phyloP scores from a whole-genome alignment of 2,888 invertebrate species.

The Vesta saturnalis region DNA sequence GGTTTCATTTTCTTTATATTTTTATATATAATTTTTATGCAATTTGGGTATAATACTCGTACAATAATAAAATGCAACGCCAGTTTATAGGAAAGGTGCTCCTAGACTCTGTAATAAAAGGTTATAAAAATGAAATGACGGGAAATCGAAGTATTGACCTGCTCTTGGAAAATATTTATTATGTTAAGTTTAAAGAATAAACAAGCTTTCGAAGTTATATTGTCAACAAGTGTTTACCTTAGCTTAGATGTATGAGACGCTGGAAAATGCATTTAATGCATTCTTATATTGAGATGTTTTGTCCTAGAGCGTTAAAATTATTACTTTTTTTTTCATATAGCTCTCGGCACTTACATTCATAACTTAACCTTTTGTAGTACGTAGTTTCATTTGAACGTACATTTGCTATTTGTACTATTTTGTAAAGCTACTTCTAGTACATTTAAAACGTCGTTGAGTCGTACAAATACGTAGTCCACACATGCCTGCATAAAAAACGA shows the following conservation, averaged over 20 bases:
- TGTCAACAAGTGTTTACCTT: neutral
- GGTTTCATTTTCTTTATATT: constrained; percentile 5
- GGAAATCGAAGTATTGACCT: neutral
- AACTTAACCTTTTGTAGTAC: no score
- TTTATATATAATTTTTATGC: neutral
- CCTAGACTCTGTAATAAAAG: neutral
- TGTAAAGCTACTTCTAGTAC: no score
- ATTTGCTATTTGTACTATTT: no score
- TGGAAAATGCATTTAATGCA: neutral
- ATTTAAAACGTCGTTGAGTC: no score
- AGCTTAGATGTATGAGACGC: neutral
- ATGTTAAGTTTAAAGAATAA: constrained; percentile 6
- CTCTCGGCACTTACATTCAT: no score
- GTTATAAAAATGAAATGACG: neutral
- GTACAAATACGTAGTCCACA: no score
- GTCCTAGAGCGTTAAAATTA: neutral
- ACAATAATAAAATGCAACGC: no score
- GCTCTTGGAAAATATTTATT: constrained; percentile 8
- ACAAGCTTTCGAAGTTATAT: neutral
- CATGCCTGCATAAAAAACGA: no score
- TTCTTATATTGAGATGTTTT: neutral
- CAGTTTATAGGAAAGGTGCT: neutral
- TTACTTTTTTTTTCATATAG: neutral
- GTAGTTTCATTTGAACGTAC: no score
- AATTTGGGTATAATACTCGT: neutral